Evolutionary conservation across 2,888 invertebrate species (phyloP).

Genomic region (Mamestra brassicae): DNA sequence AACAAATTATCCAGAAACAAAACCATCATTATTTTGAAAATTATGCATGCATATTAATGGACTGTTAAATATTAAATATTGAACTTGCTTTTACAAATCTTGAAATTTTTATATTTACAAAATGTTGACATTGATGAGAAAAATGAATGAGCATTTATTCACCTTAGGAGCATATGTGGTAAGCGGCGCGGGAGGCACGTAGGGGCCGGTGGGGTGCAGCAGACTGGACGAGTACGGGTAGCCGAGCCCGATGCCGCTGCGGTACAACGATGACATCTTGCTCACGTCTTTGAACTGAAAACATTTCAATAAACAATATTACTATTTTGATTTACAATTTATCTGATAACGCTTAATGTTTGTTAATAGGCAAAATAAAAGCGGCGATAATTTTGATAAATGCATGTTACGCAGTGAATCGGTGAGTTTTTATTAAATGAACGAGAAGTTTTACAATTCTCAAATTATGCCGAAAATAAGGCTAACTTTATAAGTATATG

Average conservation of each 20-base stretch:
- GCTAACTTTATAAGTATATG: too few species aligned
- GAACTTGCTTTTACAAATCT: constrained; percentile 21
- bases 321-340: too few species aligned
- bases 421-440: too few species aligned
- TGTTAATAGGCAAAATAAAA: too few species aligned
- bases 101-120: constrained; percentile 12
- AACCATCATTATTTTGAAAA: neutral
- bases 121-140: constrained; percentile 1
- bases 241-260: constrained; percentile 94
- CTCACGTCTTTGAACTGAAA: constrained; percentile 96
- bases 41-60: constrained; percentile 39
- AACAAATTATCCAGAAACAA: constrained; percentile 16
- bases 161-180: constrained; percentile 98
- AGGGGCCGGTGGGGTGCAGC: constrained; percentile 96
- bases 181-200: constrained; percentile 96
- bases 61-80: constrained; percentile 2
- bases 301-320: constrained; percentile 2
- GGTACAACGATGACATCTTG: constrained; percentile 96
- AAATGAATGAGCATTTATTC: constrained; percentile 82
- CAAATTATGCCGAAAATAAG: too few species aligned
- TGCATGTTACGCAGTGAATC: too few species aligned
- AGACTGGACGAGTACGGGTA: constrained; percentile 95
- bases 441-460: too few species aligned
- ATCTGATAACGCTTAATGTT: too few species aligned
- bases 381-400: too few species aligned